Base-by-base conservation (phyloP, 2,113 vertebrate genomes). In the Chitala chitala region DNA sequence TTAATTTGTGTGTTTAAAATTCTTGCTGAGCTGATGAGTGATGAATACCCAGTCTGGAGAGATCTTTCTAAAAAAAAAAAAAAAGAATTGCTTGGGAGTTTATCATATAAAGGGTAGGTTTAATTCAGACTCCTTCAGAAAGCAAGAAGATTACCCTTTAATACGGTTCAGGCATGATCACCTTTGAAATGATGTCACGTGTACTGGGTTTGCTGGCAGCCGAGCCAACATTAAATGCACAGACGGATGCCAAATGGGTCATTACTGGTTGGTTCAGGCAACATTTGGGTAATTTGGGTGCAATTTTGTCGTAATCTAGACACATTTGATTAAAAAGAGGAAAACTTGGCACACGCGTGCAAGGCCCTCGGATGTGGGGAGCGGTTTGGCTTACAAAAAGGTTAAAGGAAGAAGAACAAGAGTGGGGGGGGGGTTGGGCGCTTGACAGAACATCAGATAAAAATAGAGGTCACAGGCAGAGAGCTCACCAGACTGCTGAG, bases 401-500 rank as follows among this genome's bases (percentile, higher is more conserved):
- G 80, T 80, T 81, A 74, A 78, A 36, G 55, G 69, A 24, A 9
- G 22, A 33, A 17, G 74, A 58, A 20, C 13, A 31, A 22, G 20
- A n/a, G 40, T 44, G 9, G 50, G 33, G 20, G 29, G 36, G 17
- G 24, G 26, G 63, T 46, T 31, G 26, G 13, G 51, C 10, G 36
- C n/a, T 26, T 78, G 81, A 83, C 75, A 74, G 74, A 83, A 82
- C 78, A 72, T 84, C 80, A 77, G 82, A 86, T 84, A 86, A 87
- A 87, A 89, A 89, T 87, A 86, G 86, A 88, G 86, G 84, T 88
- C 84, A 85, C 75, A 2, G 50, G 33, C 13, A 72, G 78, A 79
- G 81, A 79, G 82, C 80, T 84, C 83, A 78, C 84, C 76, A 82
- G 87, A 87, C 83, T 77, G 86, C 89, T 90, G 85, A 89, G 87